Evolutionary conservation across 2,113 vertebrate genomes (phyloP).

Genomic region (Hypanus sabinus): DNA sequence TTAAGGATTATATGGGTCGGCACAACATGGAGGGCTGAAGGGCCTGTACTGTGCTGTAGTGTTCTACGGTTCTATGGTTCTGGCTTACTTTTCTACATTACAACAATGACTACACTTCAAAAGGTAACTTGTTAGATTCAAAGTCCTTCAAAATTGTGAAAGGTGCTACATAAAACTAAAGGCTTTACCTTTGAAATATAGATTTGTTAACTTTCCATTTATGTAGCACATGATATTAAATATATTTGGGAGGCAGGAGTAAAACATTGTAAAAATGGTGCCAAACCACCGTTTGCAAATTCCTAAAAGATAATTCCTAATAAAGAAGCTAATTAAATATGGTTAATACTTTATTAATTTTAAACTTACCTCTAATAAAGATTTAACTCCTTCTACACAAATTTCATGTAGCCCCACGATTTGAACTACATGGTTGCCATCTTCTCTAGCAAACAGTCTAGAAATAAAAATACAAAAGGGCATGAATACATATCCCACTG

Average conservation of each 20-base stretch:
- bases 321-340: not conserved
- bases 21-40: no score
- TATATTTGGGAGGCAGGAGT: not conserved
- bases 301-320: not conserved
- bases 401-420: slow-evolving; percentile 72
- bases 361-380: slow-evolving; percentile 72
- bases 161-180: not conserved
- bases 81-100: not conserved
- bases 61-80: no score
- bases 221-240: not conserved
- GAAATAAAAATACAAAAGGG: slow-evolving; percentile 21
- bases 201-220: not conserved
- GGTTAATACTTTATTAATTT: not conserved
- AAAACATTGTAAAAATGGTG: not conserved
- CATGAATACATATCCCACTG: not conserved
- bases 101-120: not conserved
- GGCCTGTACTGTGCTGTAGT: no score
- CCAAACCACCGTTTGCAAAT: not conserved
- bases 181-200: not conserved
- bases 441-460: slow-evolving; percentile 81
- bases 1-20: no score
- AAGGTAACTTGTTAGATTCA: not conserved
- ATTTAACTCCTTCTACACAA: slow-evolving; percentile 65
- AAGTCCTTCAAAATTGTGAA: not conserved
- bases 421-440: slow-evolving; percentile 73